Evolutionary conservation across 2,888 invertebrate species (phyloP), one percentile per base, ranked within the genome.

Genomic region (Cataglyphis altisquamis): DNA sequence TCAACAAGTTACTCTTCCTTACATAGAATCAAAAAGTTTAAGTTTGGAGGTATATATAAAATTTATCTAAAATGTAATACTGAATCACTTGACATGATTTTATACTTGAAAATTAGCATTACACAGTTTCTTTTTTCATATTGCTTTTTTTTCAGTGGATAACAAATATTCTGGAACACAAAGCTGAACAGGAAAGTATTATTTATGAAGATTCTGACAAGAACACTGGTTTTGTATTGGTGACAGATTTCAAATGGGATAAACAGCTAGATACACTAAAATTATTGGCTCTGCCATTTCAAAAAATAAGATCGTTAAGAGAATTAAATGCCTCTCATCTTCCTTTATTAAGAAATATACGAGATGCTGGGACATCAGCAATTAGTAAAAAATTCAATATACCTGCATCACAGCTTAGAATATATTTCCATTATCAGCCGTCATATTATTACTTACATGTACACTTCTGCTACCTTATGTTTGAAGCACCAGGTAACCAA

Each of bases 171-270:
- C 95, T 99, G 75, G 98, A 98, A 81, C 98, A 98, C 92, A 98
- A 98, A 94, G 97, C 97, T 67, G 99, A 99, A 95, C 95, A 96
- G 2, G 99, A 99, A 36, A 96, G 98, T 87, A 97, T 99, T 68
- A 96, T 99, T 8, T 97, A 96, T 94, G 98, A 98, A 94, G 98
- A 98, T 94, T 91, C 96, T 6, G 97, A 98, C 93, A 96, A 97
- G 1, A 96, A 96, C 64, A 96, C 95, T 86, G 99, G 99, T 0
- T 99, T 99, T 94, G 95, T 99, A 18, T 95, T 99, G 18, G 92
- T 99, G 0, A 99, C 98, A 0, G 99, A 99, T 95, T 95, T 99
- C 82, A 99, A 99, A 95, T 99, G 99, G 99, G 98, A 99, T 95
- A 98, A 98, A 18, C 94, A 96, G 64, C 88, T 97, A 25, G 97